These are phyloP conservation scores for Pseudochirops cupreus DNA, from an alignment of 2,797 vertebrate genomes.

Conservation along the genomic window DNA sequence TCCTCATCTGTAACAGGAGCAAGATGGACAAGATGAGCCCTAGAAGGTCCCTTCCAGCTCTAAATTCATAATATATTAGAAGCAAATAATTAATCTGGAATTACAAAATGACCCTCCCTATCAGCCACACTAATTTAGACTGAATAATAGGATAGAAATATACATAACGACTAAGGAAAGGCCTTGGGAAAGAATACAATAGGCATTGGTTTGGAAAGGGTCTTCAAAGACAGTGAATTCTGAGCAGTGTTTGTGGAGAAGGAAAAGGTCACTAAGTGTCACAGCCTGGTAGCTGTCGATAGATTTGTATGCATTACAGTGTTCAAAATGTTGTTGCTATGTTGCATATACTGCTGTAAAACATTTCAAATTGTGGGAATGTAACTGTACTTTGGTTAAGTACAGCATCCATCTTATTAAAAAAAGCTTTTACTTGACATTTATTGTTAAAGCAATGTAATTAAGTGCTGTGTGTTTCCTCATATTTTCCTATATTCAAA, in stretches of 20 bases:
- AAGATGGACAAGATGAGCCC: not conserved
- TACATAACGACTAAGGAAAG: not conserved
- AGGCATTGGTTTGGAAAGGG: conserved; percentile 38
- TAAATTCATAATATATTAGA: conserved; percentile 30
- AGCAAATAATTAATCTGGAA: conserved; percentile 50
- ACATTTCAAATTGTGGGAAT: conserved; percentile 77
- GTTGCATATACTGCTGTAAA: conserved; percentile 69
- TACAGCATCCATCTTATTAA: conserved; percentile 74
- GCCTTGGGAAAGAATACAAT: conserved; percentile 3
- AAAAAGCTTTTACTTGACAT: conserved; percentile 80
- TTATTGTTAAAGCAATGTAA: conserved; percentile 82
- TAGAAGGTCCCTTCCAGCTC: not conserved
- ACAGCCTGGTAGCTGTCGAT: conserved; percentile 73
- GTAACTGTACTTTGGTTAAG: conserved; percentile 76
- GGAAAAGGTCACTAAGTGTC: conserved; percentile 62
- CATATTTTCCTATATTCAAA: conserved; percentile 74
- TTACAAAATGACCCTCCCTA: conserved; percentile 48
- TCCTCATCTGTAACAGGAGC: not conserved
- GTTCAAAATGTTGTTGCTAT: conserved; percentile 69
- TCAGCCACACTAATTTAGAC: not conserved
- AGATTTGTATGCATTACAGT: conserved; percentile 65
- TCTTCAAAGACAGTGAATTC: conserved; percentile 7
- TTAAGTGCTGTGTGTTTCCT: conserved; percentile 78
- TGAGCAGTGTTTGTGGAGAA: conserved; percentile 3
- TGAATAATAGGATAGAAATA: conserved; percentile 41